Percentiles rank a stretch among this genome's conserved stretches.
phyloP scores from a whole-genome alignment of 2,113 vertebrate species.

The Speoplatyrhinus poulsoni region DNA sequence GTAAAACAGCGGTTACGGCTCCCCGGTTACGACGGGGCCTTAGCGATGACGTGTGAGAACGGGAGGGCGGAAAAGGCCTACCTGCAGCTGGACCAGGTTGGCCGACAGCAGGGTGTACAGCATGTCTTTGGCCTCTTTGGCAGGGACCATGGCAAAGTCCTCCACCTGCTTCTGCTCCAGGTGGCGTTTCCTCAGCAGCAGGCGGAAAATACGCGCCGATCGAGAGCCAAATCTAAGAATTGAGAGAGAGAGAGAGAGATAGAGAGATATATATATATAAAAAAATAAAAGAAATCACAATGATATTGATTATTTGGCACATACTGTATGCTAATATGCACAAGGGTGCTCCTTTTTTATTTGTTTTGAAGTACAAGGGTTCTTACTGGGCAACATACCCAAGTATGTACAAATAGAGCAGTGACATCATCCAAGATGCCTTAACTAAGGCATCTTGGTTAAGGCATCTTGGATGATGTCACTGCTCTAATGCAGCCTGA shows the following conservation, averaged over 20 bases:
- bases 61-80: slow-evolving; percentile 29
- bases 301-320: background rate
- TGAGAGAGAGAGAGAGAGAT: no score
- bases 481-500: background rate
- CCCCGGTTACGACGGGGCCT: background rate
- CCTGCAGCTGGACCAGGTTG: slow-evolving; percentile 91
- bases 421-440: no score
- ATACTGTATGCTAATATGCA: background rate
- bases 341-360: no score
- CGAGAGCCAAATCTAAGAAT: slow-evolving; percentile 87
- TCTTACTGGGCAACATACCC: no score
- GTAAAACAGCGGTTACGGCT: slow-evolving; percentile 7
- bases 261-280: background rate
- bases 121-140: slow-evolving; percentile 98
- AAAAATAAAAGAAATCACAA: background rate
- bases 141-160: slow-evolving; percentile 97
- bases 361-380: no score
- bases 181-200: slow-evolving; percentile 87
- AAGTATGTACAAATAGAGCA: no score
- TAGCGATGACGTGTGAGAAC: background rate
- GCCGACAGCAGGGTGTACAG: slow-evolving; percentile 91
- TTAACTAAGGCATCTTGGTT: fast-evolving
- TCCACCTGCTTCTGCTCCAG: slow-evolving; percentile 98
- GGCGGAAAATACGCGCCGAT: slow-evolving; percentile 88
- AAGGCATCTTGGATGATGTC: background rate